Conservation (phyloP, 1,140 invertebrate species). For the Drosophila punjabiensis region DNA sequence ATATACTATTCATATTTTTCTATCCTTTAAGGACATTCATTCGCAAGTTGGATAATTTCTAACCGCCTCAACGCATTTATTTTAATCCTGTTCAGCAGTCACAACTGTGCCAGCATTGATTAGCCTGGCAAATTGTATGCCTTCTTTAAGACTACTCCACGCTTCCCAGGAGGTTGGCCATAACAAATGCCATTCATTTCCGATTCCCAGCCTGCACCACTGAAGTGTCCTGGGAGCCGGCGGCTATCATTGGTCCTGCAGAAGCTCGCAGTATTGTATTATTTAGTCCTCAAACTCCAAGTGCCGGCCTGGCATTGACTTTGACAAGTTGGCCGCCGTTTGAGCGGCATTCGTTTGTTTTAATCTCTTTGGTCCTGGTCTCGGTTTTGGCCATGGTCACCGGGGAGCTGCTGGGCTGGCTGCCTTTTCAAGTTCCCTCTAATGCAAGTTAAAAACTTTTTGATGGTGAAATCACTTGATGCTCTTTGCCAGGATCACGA, state of each 20-base stretch:
- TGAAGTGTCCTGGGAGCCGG: slow-evolving; percentile 54
- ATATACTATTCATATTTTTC: background rate
- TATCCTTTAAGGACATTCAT: background rate
- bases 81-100: slow-evolving; percentile 24
- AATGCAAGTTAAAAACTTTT: slow-evolving; percentile 82
- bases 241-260: slow-evolving; percentile 42
- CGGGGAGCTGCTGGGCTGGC: slow-evolving; percentile 48
- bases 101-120: slow-evolving; percentile 30
- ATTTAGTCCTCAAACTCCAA: slow-evolving; percentile 52
- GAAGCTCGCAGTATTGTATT: slow-evolving; percentile 41
- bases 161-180: slow-evolving; percentile 50
- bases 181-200: slow-evolving; percentile 80
- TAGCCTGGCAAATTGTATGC: slow-evolving; percentile 23
- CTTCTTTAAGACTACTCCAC: background rate
- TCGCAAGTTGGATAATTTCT: background rate
- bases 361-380: slow-evolving; percentile 64
- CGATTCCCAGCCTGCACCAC: slow-evolving; percentile 62
- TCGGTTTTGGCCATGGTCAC: slow-evolving; percentile 49
- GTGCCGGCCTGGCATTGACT: slow-evolving; percentile 63
- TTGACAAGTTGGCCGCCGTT: slow-evolving; percentile 78
- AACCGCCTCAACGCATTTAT: slow-evolving; percentile 12
- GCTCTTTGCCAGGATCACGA: slow-evolving; percentile 50
- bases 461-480: slow-evolving; percentile 80
- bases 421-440: slow-evolving; percentile 44
- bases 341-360: slow-evolving; percentile 66